phyloP scores from a whole-genome alignment of 2,113 vertebrate species.

The Semicossyphus pulcher region DNA sequence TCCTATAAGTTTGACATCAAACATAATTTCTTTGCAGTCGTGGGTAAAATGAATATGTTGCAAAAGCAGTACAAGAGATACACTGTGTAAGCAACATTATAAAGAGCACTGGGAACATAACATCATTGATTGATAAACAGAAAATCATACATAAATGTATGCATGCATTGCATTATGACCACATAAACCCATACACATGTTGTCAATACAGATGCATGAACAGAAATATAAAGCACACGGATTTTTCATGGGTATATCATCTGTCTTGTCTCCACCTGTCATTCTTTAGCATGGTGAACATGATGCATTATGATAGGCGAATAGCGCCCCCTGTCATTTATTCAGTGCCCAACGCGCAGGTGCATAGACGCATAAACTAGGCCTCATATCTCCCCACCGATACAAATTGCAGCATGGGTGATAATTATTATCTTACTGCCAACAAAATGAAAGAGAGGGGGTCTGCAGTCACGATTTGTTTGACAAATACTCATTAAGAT shows the following conservation, averaged over 20 bases:
- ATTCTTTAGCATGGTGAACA: too few species aligned
- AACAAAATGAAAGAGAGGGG: not conserved
- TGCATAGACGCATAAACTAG: slow-evolving; percentile 33
- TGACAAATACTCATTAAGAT: not conserved
- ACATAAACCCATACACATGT: not conserved
- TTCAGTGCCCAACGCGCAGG: slow-evolving; percentile 30
- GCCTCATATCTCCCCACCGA: slow-evolving; percentile 25
- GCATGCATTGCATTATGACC: not conserved
- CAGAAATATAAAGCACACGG: not conserved
- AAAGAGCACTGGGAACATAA: not conserved
- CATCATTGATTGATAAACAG: not conserved
- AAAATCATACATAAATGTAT: not conserved
- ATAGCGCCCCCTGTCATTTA: slow-evolving; percentile 69
- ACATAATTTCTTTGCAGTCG: not conserved
- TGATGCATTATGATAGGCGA: slow-evolving; percentile 18
- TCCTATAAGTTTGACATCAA: not conserved
- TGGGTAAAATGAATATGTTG: not conserved
- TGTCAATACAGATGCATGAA: not conserved
- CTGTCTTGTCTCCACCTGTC: not conserved
- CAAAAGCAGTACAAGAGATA: not conserved
- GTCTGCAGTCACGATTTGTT: not conserved
- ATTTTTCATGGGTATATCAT: not conserved
- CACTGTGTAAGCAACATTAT: too few species aligned
- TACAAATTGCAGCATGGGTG: not conserved
- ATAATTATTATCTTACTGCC: not conserved